Conservation (phyloP, 2,113 vertebrate genomes). For the Stercorarius parasiticus region DNA sequence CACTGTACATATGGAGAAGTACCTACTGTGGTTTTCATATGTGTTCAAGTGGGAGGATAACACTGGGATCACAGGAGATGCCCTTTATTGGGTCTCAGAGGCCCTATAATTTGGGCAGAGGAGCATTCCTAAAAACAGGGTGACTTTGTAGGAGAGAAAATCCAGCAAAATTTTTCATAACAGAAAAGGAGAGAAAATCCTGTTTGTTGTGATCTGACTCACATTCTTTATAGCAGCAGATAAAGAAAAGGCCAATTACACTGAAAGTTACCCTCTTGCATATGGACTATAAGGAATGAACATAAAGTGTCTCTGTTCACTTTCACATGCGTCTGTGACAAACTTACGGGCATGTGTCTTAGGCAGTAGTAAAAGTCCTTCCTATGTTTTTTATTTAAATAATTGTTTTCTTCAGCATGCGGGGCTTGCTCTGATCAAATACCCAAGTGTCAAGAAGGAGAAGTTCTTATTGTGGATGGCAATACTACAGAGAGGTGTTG, state of each 20-base stretch:
- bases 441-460: slow-evolving; percentile 86
- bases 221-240: neutral
- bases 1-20: neutral
- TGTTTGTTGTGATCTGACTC: neutral
- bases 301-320: neutral
- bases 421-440: slow-evolving; percentile 76
- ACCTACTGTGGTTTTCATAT: neutral
- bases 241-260: neutral
- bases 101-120: neutral
- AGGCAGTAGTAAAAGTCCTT: neutral
- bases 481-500: slow-evolving; percentile 91
- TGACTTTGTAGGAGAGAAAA: neutral
- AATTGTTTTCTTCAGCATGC: slow-evolving; percentile 78
- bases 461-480: slow-evolving; percentile 82
- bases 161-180: neutral
- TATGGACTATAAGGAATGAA: neutral
- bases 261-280: neutral
- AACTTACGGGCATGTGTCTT: neutral
- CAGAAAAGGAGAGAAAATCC: neutral
- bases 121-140: neutral
- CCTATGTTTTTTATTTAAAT: neutral
- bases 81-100: neutral
- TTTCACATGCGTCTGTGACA: neutral
- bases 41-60: neutral
- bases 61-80: neutral